Evolutionary conservation across 1,140 invertebrate species (phyloP).

Genomic region (Adelges cooleyi): DNA sequence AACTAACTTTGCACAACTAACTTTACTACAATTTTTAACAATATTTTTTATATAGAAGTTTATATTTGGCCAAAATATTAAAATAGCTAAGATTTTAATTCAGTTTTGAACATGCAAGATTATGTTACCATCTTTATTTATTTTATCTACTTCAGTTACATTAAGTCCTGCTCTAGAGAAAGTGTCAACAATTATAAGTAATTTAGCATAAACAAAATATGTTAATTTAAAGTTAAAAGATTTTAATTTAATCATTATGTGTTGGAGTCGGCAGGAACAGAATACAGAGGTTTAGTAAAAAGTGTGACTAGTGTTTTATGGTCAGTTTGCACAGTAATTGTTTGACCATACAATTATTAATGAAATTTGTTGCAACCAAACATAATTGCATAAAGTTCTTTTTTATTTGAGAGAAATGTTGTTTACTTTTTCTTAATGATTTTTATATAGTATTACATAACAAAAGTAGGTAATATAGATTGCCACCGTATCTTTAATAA

Average conservation of each 20-base stretch:
- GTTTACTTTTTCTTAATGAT: conserved; percentile 35
- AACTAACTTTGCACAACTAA: too few species aligned
- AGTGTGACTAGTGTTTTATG: conserved; percentile 40
- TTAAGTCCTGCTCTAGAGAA: conserved; percentile 34
- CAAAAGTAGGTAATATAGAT: too few species aligned
- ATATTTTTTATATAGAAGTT: conserved; percentile 39
- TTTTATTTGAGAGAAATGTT: conserved; percentile 40
- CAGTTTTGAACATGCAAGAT: background rate
- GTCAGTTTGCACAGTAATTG: conserved; percentile 37
- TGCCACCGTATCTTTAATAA: too few species aligned
- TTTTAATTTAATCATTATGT: conserved; percentile 36
- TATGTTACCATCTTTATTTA: conserved; percentile 29
- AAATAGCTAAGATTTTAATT: conserved; percentile 4
- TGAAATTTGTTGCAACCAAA: conserved; percentile 36
- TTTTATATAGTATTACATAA: too few species aligned
- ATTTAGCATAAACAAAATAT: conserved; percentile 39
- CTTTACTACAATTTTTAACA: conserved; percentile 39
- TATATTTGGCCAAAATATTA: conserved; percentile 41
- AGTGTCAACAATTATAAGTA: conserved; percentile 39
- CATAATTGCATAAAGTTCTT: conserved; percentile 39
- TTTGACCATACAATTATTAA: conserved; percentile 36
- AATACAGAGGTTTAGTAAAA: conserved; percentile 38
- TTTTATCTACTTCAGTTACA: conserved; percentile 33
- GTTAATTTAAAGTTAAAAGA: conserved; percentile 34
- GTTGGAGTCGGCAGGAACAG: conserved; percentile 38